phyloP scores from a whole-genome alignment of 2,113 vertebrate genomes.

The Catagonus wagneri region DNA sequence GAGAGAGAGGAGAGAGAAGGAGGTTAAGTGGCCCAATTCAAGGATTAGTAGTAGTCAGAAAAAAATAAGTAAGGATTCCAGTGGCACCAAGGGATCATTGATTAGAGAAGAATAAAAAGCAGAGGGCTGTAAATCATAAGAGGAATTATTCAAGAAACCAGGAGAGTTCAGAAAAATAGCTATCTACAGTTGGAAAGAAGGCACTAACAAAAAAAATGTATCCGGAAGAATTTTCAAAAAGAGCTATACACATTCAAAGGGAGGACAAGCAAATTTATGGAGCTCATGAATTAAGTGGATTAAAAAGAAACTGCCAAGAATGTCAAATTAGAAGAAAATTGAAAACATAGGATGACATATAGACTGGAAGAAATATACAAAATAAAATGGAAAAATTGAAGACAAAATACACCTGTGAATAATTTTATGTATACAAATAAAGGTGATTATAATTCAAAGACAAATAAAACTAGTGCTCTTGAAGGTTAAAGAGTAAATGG shows the following conservation, averaged over 20 bases:
- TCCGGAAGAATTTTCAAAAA: background rate
- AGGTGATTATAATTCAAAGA: background rate
- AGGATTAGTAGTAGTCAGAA: background rate
- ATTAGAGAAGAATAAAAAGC: background rate
- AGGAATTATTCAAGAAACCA: background rate
- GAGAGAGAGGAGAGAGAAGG: background rate
- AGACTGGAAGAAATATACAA: conserved; percentile 23
- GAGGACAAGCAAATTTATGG: background rate
- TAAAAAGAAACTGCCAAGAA: background rate
- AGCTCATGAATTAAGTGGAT: background rate
- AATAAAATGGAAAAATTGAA: conserved; percentile 38
- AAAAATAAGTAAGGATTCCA: background rate
- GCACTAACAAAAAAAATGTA: background rate
- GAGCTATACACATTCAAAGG: background rate
- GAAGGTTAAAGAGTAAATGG: background rate
- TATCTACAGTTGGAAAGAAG: conserved; percentile 7
- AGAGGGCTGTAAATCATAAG: background rate
- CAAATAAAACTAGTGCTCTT: background rate
- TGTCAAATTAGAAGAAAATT: conserved; percentile 32
- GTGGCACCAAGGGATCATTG: background rate
- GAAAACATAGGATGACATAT: background rate
- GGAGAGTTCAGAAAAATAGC: background rate
- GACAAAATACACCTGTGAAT: background rate
- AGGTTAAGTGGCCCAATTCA: background rate
- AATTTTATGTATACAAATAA: background rate